Conservation (phyloP, 2,888 invertebrate genomes). For the Calephelis perditalis region DNA sequence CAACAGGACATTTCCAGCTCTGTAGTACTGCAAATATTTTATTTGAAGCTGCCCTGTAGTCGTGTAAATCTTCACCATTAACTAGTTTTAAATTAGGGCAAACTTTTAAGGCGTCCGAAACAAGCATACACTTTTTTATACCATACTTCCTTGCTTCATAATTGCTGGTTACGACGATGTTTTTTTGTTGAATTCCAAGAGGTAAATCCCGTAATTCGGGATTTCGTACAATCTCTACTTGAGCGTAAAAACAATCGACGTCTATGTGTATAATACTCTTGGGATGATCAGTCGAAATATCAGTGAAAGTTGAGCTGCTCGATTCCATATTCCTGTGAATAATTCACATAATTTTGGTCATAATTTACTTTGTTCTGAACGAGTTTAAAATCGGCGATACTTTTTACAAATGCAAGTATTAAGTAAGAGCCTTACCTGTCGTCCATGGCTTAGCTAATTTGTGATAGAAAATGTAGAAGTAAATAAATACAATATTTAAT, state of each 20-base stretch:
- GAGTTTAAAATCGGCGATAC: slow-evolving; percentile 48
- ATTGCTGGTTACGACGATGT: slow-evolving; percentile 90
- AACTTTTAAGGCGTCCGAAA: slow-evolving; percentile 84
- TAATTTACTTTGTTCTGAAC: slow-evolving; percentile 61
- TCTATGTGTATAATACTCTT: slow-evolving; percentile 88
- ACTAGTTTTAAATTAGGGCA: slow-evolving; percentile 87
- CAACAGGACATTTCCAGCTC: slow-evolving; percentile 85
- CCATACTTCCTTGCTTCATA: slow-evolving; percentile 88
- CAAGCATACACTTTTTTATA: slow-evolving; percentile 86
- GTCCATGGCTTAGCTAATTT: slow-evolving; percentile 59
- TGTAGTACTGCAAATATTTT: slow-evolving; percentile 85
- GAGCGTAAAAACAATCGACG: slow-evolving; percentile 91
- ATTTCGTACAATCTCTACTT: slow-evolving; percentile 88
- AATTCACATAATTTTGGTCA: slow-evolving; percentile 49
- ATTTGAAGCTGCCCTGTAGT: slow-evolving; percentile 87
- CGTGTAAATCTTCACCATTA: slow-evolving; percentile 89
- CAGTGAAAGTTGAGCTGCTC: slow-evolving; percentile 59
- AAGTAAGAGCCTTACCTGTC: slow-evolving; percentile 60
- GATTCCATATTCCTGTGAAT: slow-evolving; percentile 70
- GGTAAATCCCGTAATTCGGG: slow-evolving; percentile 82
- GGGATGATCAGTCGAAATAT: slow-evolving; percentile 73
- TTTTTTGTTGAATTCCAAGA: slow-evolving; percentile 90
- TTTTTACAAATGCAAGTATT: slow-evolving; percentile 40
- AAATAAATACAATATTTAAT: slow-evolving; percentile 49
- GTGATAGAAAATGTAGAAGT: slow-evolving; percentile 48